A percentile compares a stretch with the other conserved stretches of the same genome.
These are phyloP conservation scores for Bellardia pandia DNA, from an alignment of 2,888 invertebrate genomes.

Conservation along the genomic window DNA sequence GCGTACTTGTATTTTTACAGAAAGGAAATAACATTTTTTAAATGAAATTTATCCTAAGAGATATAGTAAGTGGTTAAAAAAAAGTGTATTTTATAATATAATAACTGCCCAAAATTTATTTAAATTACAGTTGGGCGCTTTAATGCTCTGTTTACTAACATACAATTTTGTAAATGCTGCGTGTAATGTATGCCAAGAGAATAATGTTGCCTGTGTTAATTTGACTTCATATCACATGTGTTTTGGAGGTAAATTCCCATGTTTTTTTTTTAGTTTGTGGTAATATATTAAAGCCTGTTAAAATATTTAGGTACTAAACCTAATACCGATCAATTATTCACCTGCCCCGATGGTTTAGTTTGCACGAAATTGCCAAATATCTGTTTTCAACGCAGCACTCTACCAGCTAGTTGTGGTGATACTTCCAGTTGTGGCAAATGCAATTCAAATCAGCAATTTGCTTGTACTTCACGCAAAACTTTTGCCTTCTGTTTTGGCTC, in stretches of 20 bases:
- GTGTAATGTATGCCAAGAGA: conserved; percentile 79
- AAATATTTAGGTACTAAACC: conserved; percentile 73
- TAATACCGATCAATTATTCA: conserved; percentile 76
- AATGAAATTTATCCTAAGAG: conserved; percentile 20
- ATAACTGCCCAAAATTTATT: not conserved
- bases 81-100: not conserved
- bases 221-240: conserved; percentile 79
- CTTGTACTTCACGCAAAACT: conserved; percentile 79
- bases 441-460: conserved; percentile 78
- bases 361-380: conserved; percentile 79
- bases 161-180: conserved; percentile 55
- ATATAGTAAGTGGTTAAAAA: conserved; percentile 26
- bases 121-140: conserved; percentile 18
- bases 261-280: not conserved
- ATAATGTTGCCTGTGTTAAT: conserved; percentile 80
- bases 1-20: not conserved
- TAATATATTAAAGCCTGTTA: not conserved
- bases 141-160: conserved; percentile 10
- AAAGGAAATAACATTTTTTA: not conserved
- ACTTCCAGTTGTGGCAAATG: conserved; percentile 79
- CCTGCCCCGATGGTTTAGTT: conserved; percentile 79
- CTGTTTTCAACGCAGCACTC: conserved; percentile 80
- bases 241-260: conserved; percentile 76
- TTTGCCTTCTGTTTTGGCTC: conserved; percentile 82
- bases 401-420: conserved; percentile 80